A percentile compares a stretch with the other conserved stretches of the same genome.
These are phyloP conservation scores for Chinchilla lanigera DNA, from an alignment of 2,113 vertebrate species.

Conservation along the genomic window DNA sequence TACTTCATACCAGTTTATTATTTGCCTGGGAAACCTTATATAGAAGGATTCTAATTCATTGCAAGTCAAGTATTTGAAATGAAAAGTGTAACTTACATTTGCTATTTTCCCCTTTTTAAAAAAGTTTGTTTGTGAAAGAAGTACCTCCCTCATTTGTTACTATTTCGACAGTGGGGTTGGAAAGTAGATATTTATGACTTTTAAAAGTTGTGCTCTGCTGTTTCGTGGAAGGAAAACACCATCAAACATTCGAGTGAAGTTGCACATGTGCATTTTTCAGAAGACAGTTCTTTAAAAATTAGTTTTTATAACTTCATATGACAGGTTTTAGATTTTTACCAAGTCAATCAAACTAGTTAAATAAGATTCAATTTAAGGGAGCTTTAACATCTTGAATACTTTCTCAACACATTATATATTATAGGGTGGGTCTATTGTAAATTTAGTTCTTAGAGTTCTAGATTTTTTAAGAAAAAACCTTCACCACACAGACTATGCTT, in stretches of 20 bases:
- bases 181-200: conserved; percentile 39
- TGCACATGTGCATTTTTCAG: background rate
- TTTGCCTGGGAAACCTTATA: background rate
- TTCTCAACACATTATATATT: background rate
- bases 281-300: background rate
- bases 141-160: background rate
- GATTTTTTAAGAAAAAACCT: background rate
- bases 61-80: background rate
- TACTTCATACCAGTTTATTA: background rate
- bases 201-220: background rate
- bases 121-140: conserved; percentile 34
- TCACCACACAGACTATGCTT: background rate
- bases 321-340: background rate
- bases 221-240: background rate
- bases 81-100: conserved; percentile 39
- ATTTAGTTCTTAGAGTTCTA: background rate
- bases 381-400: background rate
- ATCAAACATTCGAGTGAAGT: background rate
- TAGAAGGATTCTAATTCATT: background rate
- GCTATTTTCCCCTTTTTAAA: background rate
- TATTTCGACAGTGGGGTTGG: background rate
- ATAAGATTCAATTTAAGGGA: background rate
- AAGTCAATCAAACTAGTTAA: conserved; percentile 39
- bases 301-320: background rate
- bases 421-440: background rate